Conservation (phyloP, 2,113 vertebrate species). For the Cisticola juncidis region DNA sequence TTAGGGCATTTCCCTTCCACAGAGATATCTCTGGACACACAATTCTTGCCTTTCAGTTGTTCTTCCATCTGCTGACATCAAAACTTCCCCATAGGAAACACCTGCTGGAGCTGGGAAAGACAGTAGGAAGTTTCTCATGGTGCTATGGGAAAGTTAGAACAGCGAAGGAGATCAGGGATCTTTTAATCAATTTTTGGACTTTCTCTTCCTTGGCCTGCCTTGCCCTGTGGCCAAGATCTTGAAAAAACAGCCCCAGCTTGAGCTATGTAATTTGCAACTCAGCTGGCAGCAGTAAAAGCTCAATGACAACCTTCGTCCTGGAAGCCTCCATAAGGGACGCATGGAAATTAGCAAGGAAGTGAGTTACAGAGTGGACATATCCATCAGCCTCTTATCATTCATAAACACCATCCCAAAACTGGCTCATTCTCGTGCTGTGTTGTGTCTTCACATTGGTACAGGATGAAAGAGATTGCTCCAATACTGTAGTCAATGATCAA, state of each 20-base stretch:
- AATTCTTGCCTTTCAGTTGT: neutral
- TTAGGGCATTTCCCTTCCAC: neutral
- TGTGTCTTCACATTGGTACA: neutral
- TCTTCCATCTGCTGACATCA: neutral
- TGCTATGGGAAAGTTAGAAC: neutral
- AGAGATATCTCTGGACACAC: neutral
- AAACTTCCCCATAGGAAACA: conserved; percentile 21
- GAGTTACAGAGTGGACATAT: neutral
- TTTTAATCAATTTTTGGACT: neutral
- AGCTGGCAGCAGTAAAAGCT: neutral
- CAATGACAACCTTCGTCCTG: neutral
- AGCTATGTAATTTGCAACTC: neutral
- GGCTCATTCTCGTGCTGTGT: fast-evolving
- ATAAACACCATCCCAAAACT: neutral
- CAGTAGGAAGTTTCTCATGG: neutral
- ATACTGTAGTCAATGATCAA: fast-evolving
- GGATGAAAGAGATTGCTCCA: neutral
- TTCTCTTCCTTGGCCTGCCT: neutral
- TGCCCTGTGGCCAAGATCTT: neutral
- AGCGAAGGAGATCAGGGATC: neutral
- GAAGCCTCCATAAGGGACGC: neutral
- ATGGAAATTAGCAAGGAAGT: neutral
- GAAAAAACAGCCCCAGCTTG: neutral
- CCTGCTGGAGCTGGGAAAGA: neutral
- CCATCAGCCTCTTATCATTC: neutral